Percentiles rank a stretch among this genome's conserved stretches.
phyloP scores from a whole-genome alignment of 2,888 invertebrate genomes.

The Pammene aurita region DNA sequence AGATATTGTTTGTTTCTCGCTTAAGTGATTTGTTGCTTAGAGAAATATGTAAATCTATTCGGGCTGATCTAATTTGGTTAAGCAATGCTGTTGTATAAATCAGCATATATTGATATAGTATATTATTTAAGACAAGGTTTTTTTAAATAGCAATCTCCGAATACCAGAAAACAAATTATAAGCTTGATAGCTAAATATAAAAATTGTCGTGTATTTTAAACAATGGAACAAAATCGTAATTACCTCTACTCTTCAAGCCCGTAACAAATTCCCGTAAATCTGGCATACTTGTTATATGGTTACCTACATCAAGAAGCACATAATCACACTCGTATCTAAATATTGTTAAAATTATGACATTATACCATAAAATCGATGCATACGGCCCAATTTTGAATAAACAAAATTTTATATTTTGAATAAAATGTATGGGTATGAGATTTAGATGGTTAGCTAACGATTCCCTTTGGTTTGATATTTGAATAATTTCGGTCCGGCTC shows the following conservation, averaged over 20 bases:
- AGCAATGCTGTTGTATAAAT: not conserved
- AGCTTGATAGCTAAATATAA: too few species aligned
- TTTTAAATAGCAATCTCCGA: too few species aligned
- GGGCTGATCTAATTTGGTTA: too few species aligned
- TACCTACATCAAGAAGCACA: not conserved
- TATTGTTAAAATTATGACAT: not conserved
- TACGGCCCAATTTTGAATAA: not conserved
- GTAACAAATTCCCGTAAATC: slow-evolving; percentile 22
- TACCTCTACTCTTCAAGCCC: not conserved
- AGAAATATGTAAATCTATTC: too few species aligned
- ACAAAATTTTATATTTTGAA: too few species aligned
- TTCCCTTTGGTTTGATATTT: slow-evolving; percentile 50
- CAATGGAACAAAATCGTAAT: not conserved
- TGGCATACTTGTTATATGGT: slow-evolving; percentile 23
- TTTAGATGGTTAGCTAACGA: not conserved
- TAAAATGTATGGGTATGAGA: not conserved
- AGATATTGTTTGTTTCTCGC: too few species aligned
- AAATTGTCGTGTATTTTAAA: not conserved
- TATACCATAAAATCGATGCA: not conserved
- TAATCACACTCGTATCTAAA: not conserved
- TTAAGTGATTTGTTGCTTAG: too few species aligned
- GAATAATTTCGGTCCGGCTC: slow-evolving; percentile 49
- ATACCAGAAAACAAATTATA: too few species aligned
- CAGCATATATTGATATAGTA: too few species aligned
- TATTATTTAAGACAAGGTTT: too few species aligned